Conservation (phyloP, 2,888 invertebrate genomes). For the Xanthorhoe spadicearia region DNA sequence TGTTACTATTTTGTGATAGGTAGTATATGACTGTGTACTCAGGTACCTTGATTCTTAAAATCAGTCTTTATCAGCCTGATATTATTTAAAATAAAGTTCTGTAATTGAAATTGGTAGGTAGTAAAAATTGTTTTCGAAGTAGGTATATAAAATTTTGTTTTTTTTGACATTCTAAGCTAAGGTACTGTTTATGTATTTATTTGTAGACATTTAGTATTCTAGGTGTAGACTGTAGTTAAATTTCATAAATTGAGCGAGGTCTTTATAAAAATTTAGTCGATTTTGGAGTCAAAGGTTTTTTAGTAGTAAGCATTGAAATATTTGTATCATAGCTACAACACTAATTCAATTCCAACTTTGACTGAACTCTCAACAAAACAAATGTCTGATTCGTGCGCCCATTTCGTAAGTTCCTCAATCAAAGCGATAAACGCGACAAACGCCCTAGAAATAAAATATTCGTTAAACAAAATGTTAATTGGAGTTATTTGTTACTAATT, state of each 20-base stretch:
- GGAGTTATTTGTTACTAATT: slow-evolving; percentile 33
- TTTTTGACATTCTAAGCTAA: too few relatives aligned
- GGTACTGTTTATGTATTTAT: too few relatives aligned
- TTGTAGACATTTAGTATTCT: neutral
- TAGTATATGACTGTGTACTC: too few relatives aligned
- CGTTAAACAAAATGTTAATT: slow-evolving; percentile 32
- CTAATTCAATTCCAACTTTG: slow-evolving; percentile 4
- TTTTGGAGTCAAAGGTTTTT: neutral
- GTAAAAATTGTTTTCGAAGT: too few relatives aligned
- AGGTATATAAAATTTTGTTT: too few relatives aligned
- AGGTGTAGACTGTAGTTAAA: too few relatives aligned
- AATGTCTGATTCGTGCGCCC: slow-evolving; percentile 84
- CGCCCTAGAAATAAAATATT: slow-evolving; percentile 65
- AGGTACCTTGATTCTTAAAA: too few relatives aligned
- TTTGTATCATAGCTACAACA: slow-evolving; percentile 4
- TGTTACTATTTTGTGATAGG: too few relatives aligned
- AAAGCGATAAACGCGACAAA: slow-evolving; percentile 75
- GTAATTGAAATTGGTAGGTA: too few relatives aligned
- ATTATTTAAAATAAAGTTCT: too few relatives aligned
- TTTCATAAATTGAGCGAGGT: too few relatives aligned
- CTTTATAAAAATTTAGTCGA: neutral
- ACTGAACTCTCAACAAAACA: slow-evolving; percentile 73
- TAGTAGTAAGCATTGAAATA: neutral
- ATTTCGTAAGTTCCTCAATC: slow-evolving; percentile 82
- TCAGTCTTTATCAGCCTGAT: too few relatives aligned